phyloP scores from a whole-genome alignment of 2,888 invertebrate species.

The Limnephilus marmoratus region DNA sequence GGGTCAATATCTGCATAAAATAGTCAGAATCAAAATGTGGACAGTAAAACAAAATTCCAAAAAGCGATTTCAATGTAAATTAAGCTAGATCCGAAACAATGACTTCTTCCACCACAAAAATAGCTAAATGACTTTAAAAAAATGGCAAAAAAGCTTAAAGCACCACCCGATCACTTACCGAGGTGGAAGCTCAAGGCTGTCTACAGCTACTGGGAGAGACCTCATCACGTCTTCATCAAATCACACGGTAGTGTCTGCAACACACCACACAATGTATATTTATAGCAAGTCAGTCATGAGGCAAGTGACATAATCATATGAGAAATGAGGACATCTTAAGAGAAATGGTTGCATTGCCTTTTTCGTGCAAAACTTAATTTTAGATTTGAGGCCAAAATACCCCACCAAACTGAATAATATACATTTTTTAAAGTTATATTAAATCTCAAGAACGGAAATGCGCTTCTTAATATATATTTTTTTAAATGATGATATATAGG shows the following conservation, averaged over 20 bases:
- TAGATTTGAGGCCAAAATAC: no score
- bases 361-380: no score
- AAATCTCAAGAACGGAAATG: no score
- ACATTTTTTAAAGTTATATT: no score
- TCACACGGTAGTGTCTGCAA: slow-evolving; percentile 66
- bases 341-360: no score
- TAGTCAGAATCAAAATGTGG: not conserved
- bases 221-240: slow-evolving; percentile 74
- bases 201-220: slow-evolving; percentile 73
- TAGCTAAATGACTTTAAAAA: slow-evolving; percentile 13
- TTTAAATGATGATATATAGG: no score
- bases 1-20: not conserved
- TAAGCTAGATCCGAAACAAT: not conserved
- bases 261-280: slow-evolving; percentile 66
- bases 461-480: no score
- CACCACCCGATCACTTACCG: slow-evolving; percentile 79
- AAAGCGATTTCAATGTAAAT: not conserved
- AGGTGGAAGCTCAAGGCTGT: slow-evolving; percentile 75
- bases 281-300: slow-evolving; percentile 18
- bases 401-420: no score
- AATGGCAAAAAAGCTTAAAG: slow-evolving; percentile 65
- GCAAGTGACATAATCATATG: not conserved
- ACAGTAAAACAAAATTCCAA: not conserved
- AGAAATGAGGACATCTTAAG: not conserved
- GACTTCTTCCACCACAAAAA: slow-evolving; percentile 19